Percentiles rank a stretch among this genome's conserved stretches.
phyloP scores from a whole-genome alignment of 2,113 vertebrate genomes.

The Ochotona curzoniae region DNA sequence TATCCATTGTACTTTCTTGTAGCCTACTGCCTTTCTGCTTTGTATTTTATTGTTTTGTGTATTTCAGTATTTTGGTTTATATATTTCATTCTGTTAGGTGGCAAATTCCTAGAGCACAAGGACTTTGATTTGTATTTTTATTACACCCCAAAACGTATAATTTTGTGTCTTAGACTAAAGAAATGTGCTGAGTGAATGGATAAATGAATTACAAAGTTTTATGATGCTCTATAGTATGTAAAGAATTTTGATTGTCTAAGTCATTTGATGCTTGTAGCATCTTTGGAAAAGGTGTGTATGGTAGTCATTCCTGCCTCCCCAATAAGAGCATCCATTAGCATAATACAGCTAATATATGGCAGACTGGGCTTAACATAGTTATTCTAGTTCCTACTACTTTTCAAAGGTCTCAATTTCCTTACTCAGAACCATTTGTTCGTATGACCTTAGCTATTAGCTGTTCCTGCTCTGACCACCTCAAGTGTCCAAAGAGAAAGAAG shows the following conservation, averaged over 20 bases:
- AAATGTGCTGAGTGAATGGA: background rate
- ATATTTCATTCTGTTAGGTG: background rate
- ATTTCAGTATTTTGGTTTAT: background rate
- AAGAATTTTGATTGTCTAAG: background rate
- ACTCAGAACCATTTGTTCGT: constrained; percentile 1
- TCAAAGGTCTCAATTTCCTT: background rate
- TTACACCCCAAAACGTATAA: background rate
- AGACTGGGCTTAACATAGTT: background rate
- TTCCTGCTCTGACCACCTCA: background rate
- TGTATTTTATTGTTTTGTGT: background rate
- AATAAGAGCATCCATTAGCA: constrained; percentile 17
- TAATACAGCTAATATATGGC: background rate
- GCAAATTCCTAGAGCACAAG: background rate
- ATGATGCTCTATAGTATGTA: background rate
- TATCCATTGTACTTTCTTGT: background rate
- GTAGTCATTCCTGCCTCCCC: constrained; percentile 6
- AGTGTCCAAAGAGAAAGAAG: constrained; percentile 4
- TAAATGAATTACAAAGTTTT: background rate
- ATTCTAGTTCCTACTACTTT: background rate
- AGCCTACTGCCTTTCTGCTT: background rate
- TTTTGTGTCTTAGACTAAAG: background rate
- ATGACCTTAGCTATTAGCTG: background rate
- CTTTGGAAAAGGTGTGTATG: background rate
- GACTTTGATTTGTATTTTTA: background rate
- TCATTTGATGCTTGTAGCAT: background rate